Conservation (phyloP, 1,140 invertebrate genomes). For the Calliopsis andreniformis region DNA sequence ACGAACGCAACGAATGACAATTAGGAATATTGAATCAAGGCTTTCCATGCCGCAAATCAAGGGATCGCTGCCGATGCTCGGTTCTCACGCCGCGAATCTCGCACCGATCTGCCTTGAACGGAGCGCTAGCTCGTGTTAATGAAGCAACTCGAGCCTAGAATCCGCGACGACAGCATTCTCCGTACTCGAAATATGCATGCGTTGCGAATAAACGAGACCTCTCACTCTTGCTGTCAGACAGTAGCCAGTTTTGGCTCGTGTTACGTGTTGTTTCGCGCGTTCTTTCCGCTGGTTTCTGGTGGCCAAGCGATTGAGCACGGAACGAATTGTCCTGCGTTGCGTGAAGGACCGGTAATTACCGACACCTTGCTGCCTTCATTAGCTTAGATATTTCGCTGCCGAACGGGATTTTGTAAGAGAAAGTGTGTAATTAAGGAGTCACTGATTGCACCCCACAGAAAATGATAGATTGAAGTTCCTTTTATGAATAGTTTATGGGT, state of each 20-base stretch:
- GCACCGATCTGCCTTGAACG: constrained; percentile 58
- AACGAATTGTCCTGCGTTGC: neutral
- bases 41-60: constrained; percentile 36
- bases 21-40: constrained; percentile 59
- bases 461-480: neutral
- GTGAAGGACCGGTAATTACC: neutral
- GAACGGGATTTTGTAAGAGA: neutral
- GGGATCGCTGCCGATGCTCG: constrained; percentile 41
- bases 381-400: neutral
- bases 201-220: neutral
- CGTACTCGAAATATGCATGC: constrained; percentile 10
- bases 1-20: constrained; percentile 43
- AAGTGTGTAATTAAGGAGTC: neutral
- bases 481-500: no score
- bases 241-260: neutral
- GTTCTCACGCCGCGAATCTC: constrained; percentile 63
- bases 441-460: neutral
- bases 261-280: neutral
- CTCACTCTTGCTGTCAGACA: neutral
- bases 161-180: neutral
- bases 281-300: neutral
- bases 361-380: neutral
- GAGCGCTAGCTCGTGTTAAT: constrained; percentile 54
- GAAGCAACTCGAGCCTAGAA: constrained; percentile 50
- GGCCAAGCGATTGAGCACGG: neutral